A percentile compares a stretch with the other conserved stretches of the same genome.
Conservation (phyloP, 2,113 vertebrate species). For the Semnornis frantzii region DNA sequence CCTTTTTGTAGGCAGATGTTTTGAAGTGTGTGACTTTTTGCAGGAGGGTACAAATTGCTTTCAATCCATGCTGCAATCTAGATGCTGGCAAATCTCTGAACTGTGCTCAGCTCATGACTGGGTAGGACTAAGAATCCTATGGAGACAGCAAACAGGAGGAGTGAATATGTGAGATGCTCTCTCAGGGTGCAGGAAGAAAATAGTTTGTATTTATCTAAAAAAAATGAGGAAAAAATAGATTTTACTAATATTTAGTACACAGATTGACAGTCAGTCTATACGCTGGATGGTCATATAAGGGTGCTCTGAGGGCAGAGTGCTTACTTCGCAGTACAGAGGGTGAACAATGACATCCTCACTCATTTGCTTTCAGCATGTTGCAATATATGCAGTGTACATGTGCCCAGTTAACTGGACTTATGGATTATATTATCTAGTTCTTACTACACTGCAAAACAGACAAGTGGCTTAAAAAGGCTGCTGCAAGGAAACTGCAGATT, state of each 20-base stretch:
- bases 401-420: background rate
- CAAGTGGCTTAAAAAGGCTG: background rate
- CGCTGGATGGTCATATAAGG: background rate
- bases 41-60: background rate
- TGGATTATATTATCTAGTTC: background rate
- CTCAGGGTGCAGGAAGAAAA: background rate
- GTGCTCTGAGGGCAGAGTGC: background rate
- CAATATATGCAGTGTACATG: background rate
- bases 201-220: background rate
- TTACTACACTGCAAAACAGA: background rate
- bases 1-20: background rate
- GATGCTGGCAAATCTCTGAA: background rate
- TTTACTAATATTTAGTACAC: background rate
- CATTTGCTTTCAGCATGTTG: background rate
- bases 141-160: background rate
- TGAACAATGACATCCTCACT: background rate
- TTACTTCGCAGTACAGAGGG: fast-evolving
- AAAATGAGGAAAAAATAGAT: background rate
- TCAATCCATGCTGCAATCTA: background rate
- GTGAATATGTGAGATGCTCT: background rate
- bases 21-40: background rate
- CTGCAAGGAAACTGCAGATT: background rate
- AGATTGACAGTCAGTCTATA: background rate
- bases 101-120: background rate
- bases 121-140: background rate